These are phyloP conservation scores for Holothuria leucospilota DNA, from an alignment of 53 echinoderm and acorn worm genomes.

Conservation along the genomic window DNA sequence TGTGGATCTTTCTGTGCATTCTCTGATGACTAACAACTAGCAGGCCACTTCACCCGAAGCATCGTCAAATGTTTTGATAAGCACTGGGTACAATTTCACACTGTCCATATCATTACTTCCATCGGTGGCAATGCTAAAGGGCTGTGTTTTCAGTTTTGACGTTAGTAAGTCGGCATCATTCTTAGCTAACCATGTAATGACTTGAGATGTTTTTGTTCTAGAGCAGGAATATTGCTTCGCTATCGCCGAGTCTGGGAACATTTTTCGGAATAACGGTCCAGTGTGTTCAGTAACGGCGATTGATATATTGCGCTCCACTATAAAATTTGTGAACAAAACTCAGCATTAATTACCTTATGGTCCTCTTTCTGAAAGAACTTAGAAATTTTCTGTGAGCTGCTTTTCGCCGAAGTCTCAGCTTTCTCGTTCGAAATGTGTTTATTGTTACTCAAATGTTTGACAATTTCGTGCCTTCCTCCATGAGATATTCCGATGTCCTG, in stretches of 20 bases:
- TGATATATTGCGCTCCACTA: conserved; percentile 28
- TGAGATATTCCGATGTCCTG: neutral
- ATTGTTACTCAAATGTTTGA: no score
- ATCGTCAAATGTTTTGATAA: conserved; percentile 52
- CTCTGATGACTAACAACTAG: conserved; percentile 45
- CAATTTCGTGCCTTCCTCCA: neutral
- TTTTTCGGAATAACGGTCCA: conserved; percentile 7
- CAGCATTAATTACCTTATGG: conserved; percentile 10
- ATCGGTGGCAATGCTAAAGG: conserved; percentile 3
- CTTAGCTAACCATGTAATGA: conserved; percentile 7
- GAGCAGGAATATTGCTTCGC: neutral
- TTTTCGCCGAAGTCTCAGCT: neutral
- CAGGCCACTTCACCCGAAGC: conserved; percentile 23
- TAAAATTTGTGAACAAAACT: conserved; percentile 29
- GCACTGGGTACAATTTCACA: neutral
- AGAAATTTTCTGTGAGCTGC: conserved; percentile 20
- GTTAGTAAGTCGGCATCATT: neutral
- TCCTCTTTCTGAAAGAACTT: conserved; percentile 39
- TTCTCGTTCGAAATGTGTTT: no score
- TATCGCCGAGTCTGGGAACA: conserved; percentile 24
- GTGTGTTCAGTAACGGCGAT: conserved; percentile 8
- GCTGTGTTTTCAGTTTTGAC: neutral
- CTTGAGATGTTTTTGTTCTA: conserved; percentile 40
- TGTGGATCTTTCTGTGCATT: conserved; percentile 47
- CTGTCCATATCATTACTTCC: conserved; percentile 35